Conservation (phyloP, 2,113 vertebrate genomes). For the Miniopterus natalensis region DNA sequence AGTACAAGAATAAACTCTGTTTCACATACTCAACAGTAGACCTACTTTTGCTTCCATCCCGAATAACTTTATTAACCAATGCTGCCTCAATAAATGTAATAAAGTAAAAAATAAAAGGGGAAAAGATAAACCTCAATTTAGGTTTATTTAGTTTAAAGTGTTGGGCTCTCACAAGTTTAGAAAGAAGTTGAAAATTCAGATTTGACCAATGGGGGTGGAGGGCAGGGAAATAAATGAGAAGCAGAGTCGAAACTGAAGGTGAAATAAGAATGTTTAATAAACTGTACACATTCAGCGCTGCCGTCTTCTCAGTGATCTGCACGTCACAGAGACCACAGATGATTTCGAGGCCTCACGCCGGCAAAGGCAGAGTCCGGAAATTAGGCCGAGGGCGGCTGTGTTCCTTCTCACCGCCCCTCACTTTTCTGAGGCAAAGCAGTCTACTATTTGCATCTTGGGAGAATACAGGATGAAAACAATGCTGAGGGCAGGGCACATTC, state of each 20-base stretch:
- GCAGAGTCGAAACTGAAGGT: neutral
- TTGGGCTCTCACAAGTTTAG: neutral
- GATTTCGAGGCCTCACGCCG: rapidly evolving
- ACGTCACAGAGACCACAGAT: neutral
- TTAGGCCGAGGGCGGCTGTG: no score
- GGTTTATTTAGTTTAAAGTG: neutral
- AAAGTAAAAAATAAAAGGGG: neutral
- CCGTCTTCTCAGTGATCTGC: neutral
- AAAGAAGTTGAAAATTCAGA: neutral
- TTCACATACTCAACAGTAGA: neutral
- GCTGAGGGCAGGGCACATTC: neutral
- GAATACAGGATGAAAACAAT: neutral
- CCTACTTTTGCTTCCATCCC: neutral
- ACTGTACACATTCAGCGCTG: rapidly evolving
- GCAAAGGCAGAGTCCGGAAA: neutral
- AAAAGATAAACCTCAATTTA: neutral
- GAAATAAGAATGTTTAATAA: neutral
- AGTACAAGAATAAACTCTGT: neutral
- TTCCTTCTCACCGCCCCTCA: neutral
- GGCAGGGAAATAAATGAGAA: neutral
- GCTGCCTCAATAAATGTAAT: neutral
- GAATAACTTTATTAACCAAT: neutral
- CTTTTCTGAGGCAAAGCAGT: neutral
- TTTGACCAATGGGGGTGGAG: neutral
- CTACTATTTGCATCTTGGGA: neutral